These are phyloP conservation scores for Plectrocnemia conspersa DNA, from an alignment of 1,140 invertebrate species.

Conservation along the genomic window DNA sequence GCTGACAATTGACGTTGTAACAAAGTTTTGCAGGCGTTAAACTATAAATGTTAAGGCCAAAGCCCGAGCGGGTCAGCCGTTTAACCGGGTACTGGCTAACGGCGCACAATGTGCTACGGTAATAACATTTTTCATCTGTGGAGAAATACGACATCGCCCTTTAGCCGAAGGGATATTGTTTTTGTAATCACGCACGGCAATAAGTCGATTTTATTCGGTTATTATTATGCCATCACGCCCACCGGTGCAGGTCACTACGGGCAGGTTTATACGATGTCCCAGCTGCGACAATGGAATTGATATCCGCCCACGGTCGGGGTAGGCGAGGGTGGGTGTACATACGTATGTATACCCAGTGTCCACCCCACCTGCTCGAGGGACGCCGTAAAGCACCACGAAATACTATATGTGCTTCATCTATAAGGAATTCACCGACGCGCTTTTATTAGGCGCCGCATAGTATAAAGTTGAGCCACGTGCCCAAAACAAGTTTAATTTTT, in stretches of 20 bases:
- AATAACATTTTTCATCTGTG: constrained; percentile 24
- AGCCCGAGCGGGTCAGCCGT: too few relatives aligned
- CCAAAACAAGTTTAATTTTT: too few relatives aligned
- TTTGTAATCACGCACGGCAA: constrained; percentile 21
- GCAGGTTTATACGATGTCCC: constrained; percentile 11
- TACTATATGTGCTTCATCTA: too few relatives aligned
- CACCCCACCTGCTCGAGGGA: too few relatives aligned
- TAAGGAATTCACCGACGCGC: too few relatives aligned
- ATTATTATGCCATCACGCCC: constrained; percentile 23
- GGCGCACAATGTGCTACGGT: constrained; percentile 5
- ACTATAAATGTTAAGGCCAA: background rate
- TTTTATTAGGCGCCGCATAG: too few relatives aligned
- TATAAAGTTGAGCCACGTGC: too few relatives aligned
- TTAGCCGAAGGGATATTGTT: constrained; percentile 15
- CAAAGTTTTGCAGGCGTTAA: background rate
- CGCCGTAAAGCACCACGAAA: too few relatives aligned
- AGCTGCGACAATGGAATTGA: constrained; percentile 27
- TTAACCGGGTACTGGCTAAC: background rate
- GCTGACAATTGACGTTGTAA: background rate
- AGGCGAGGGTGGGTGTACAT: background rate
- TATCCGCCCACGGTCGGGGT: constrained; percentile 21
- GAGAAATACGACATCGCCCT: constrained; percentile 7
- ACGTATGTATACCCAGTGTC: background rate
- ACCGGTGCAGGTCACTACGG: too few relatives aligned
- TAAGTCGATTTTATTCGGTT: constrained; percentile 26